Percentiles rank a stretch among this genome's conserved stretches.
Conservation (phyloP, 2,113 vertebrate species). For the Malurus cyaneus region DNA sequence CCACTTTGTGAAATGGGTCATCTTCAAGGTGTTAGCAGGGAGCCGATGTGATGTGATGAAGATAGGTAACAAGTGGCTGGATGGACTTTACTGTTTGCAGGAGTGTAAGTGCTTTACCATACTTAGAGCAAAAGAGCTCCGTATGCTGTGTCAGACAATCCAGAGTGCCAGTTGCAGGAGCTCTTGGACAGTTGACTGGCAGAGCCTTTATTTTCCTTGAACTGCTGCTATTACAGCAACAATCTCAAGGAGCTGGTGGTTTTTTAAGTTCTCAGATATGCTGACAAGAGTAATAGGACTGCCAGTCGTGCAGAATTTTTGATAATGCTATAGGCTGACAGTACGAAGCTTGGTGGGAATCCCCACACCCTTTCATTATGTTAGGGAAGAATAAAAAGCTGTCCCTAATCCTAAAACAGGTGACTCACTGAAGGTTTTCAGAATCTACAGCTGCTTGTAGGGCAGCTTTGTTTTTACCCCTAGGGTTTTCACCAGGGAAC, state of each 20-base stretch:
- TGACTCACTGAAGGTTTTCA: neutral
- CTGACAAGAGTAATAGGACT: neutral
- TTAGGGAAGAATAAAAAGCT: neutral
- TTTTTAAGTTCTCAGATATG: neutral
- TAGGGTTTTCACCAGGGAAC: neutral
- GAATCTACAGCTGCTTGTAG: neutral
- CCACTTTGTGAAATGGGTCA: fast-evolving
- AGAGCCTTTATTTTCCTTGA: neutral
- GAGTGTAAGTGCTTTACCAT: neutral
- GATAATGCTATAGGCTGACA: neutral
- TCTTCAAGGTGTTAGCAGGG: neutral
- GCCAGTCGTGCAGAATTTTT: neutral
- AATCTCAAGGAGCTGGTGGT: neutral
- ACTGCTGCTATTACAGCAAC: neutral
- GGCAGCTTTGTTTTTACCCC: neutral
- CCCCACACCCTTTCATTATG: neutral
- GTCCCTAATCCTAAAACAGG: neutral
- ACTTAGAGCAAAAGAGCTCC: neutral
- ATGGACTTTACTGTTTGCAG: neutral
- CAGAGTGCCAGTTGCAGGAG: neutral
- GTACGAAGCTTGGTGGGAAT: neutral
- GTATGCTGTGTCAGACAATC: neutral
- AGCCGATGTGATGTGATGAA: neutral
- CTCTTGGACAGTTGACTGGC: neutral
- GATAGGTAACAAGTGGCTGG: neutral